Conservation (phyloP, 2,113 vertebrate species). For the Clarias magur region DNA sequence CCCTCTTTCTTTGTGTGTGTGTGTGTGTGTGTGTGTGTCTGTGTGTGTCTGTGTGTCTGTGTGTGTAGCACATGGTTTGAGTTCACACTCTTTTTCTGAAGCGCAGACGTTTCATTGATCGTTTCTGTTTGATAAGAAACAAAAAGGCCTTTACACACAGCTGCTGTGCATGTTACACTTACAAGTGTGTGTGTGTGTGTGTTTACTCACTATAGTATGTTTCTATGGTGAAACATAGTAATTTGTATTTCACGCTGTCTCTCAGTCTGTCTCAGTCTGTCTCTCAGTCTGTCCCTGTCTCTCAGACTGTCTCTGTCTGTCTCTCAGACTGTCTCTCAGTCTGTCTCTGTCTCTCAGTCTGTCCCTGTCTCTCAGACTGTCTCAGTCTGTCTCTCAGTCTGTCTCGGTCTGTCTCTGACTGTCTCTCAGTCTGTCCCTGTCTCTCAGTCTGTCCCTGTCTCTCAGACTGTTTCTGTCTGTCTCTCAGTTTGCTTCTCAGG, state of each 20-base stretch:
- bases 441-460: too few relatives aligned
- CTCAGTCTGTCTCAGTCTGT: neutral
- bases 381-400: too few relatives aligned
- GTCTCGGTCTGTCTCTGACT: too few relatives aligned
- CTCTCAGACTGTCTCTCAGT: neutral
- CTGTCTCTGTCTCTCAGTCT: neutral
- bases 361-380: neutral
- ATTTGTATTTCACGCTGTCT: neutral
- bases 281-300: neutral
- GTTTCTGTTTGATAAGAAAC: slow-evolving; percentile 31
- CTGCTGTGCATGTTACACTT: slow-evolving; percentile 1
- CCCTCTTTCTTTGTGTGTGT: slow-evolving; percentile 28
- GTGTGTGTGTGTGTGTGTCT: slow-evolving; percentile 31
- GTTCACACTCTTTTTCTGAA: slow-evolving; percentile 38
- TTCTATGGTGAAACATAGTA: neutral
- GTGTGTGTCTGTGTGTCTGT: too few relatives aligned
- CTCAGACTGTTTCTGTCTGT: too few relatives aligned
- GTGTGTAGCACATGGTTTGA: slow-evolving; percentile 30
- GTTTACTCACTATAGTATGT: neutral
- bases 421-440: too few relatives aligned
- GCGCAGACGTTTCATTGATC: slow-evolving; percentile 23
- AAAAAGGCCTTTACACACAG: slow-evolving; percentile 15
- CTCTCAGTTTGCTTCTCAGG: neutral
- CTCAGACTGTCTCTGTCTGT: neutral
- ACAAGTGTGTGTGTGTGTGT: neutral